phyloP scores from a whole-genome alignment of 2,113 vertebrate species.

The Carollia perspicillata region DNA sequence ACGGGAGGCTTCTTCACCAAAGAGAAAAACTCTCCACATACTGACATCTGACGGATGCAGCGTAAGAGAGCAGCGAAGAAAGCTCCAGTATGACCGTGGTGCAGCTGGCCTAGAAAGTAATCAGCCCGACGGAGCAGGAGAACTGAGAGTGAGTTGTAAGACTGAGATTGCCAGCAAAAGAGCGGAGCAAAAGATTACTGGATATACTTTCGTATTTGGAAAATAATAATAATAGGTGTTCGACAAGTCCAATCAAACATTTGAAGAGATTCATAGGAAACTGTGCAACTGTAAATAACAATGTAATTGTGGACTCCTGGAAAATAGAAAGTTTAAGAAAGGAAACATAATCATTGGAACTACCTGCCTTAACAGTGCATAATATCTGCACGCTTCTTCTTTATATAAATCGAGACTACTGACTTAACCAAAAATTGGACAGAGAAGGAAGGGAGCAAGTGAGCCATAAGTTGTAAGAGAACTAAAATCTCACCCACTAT shows the following conservation, averaged over 20 bases:
- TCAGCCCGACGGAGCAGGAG: background rate
- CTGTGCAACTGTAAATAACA: background rate
- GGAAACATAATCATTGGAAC: background rate
- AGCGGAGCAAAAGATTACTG: background rate
- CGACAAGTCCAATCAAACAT: background rate
- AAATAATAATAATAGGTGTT: background rate
- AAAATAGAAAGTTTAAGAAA: background rate
- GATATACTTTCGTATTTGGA: background rate
- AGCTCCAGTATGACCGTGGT: background rate
- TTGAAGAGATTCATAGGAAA: background rate
- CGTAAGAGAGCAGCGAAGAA: background rate
- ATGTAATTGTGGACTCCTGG: background rate
- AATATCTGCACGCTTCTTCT: background rate
- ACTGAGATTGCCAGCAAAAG: background rate
- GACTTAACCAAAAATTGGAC: background rate
- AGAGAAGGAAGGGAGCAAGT: background rate
- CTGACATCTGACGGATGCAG: background rate
- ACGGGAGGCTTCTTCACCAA: background rate
- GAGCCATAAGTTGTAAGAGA: background rate
- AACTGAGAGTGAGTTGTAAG: background rate
- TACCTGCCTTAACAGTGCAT: background rate
- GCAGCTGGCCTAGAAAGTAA: background rate
- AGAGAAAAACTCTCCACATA: background rate
- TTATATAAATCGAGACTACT: background rate
- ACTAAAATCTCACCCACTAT: background rate